A percentile compares a stretch with the other conserved stretches of the same genome.
These are phyloP conservation scores for Erythrocercus mccallii DNA, from an alignment of 2,113 vertebrate species.

Conservation along the genomic window DNA sequence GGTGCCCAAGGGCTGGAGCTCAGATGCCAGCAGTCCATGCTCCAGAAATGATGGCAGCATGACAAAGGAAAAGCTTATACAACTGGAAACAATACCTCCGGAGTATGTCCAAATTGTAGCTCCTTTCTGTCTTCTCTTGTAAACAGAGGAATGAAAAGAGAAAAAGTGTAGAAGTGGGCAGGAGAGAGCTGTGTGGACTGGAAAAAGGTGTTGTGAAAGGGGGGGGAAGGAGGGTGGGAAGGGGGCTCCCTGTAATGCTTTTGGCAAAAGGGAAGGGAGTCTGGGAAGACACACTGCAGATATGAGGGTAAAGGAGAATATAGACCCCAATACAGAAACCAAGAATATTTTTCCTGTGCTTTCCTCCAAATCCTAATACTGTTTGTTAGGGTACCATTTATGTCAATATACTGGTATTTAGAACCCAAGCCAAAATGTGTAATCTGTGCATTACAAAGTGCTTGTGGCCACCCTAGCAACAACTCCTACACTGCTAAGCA, in stretches of 20 bases:
- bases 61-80: neutral
- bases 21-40: fast-evolving
- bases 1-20: neutral
- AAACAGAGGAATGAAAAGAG: neutral
- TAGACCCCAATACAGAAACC: neutral
- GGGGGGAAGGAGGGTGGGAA: too few species aligned
- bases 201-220: neutral
- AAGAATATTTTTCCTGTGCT: neutral
- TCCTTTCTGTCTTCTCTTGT: neutral
- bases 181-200: neutral
- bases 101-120: neutral
- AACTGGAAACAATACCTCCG: neutral
- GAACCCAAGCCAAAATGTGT: neutral
- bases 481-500: neutral
- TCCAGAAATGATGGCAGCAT: fast-evolving
- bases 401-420: neutral
- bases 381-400: neutral
- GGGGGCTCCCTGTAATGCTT: too few species aligned
- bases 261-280: neutral
- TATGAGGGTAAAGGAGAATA: neutral
- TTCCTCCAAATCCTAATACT: neutral
- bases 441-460: neutral
- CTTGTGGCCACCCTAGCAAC: neutral
- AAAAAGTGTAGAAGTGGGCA: neutral
- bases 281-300: neutral